Evolutionary conservation across 2,888 invertebrate genomes (phyloP), one percentile per base, ranked within the genome.

Genomic region (Volucella zonaria): DNA sequence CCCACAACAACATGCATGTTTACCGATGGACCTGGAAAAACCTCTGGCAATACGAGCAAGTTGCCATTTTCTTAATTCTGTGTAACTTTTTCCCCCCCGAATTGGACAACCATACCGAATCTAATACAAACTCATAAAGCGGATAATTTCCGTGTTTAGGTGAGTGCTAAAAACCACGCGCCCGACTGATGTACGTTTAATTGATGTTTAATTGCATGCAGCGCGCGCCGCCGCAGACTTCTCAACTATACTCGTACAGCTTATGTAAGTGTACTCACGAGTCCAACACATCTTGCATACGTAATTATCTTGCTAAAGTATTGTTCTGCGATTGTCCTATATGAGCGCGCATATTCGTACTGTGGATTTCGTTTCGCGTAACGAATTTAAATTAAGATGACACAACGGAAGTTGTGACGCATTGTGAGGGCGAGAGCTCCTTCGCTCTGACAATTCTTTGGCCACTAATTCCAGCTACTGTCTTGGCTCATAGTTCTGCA

Each of bases 321-420:
- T 81, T 81, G 85, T 85, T 80, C 81, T 85, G 47, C 56, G 58
- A 67, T 58, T 74, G 68, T 62, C 58, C 58, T 56, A 62, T 49
- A 59, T 64, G 78, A 67, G 64, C 59, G n/a, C 54, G 54, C 15
- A 42, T n/a, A 15, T 40, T 3, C 49, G 15, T 70, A 71, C n/a
- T 73, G 71, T 68, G 81, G 76, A 85, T 85, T 80, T 67, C 80
- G 73, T 85, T 76, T 80, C 73, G 81, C 85, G 73, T 58, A 85
- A 85, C 85, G 85, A 85, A 85, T 81, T 81, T 81, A 81, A 85
- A 85, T 85, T 81, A 81, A 77, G 76, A 64, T 56, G 71, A 71
- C 85, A 31, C 31, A 81, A 64, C 85, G 85, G 85, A 85, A 85
- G 85, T 85, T 62, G 71, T 67, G 66, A 80, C 61, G 62, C 67